Conservation (phyloP, 2,888 invertebrate genomes). For the Erebia ligea region DNA sequence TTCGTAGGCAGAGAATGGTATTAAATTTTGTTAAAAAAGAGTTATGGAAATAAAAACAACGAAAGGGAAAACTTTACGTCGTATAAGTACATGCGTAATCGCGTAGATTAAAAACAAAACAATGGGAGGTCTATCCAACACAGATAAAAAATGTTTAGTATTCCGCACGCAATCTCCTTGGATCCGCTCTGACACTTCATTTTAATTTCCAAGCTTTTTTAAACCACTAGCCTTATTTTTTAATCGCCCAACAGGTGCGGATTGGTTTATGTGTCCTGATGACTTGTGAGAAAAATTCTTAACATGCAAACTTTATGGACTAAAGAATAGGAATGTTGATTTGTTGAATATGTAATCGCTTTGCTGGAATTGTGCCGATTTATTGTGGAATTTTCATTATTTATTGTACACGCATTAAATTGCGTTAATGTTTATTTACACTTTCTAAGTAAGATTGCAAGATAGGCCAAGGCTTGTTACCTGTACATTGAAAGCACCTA, state of each 20-base stretch:
- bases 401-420: slow-evolving; percentile 16
- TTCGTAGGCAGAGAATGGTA: too few relatives aligned
- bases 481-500: slow-evolving; percentile 15
- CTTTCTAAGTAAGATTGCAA: slow-evolving; percentile 8
- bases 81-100: too few relatives aligned
- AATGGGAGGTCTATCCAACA: slow-evolving; percentile 38
- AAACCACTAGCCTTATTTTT: slow-evolving; percentile 43
- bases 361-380: slow-evolving; percentile 24
- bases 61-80: too few relatives aligned
- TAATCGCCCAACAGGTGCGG: slow-evolving; percentile 51
- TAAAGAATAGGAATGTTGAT: slow-evolving; percentile 25
- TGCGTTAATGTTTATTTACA: slow-evolving; percentile 15
- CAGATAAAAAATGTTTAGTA: slow-evolving; percentile 39
- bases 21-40: too few relatives aligned
- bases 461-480: neutral
- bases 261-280: slow-evolving; percentile 63
- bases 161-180: slow-evolving; percentile 39
- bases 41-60: too few relatives aligned
- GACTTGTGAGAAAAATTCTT: slow-evolving; percentile 55
- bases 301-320: slow-evolving; percentile 32
- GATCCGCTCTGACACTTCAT: slow-evolving; percentile 45
- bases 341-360: slow-evolving; percentile 27
- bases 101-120: slow-evolving; percentile 27
- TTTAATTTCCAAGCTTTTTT: slow-evolving; percentile 38
- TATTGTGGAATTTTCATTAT: slow-evolving; percentile 21